Evolutionary conservation across 2,888 invertebrate species (phyloP).

Genomic region (Leptopterna dolabrata): DNA sequence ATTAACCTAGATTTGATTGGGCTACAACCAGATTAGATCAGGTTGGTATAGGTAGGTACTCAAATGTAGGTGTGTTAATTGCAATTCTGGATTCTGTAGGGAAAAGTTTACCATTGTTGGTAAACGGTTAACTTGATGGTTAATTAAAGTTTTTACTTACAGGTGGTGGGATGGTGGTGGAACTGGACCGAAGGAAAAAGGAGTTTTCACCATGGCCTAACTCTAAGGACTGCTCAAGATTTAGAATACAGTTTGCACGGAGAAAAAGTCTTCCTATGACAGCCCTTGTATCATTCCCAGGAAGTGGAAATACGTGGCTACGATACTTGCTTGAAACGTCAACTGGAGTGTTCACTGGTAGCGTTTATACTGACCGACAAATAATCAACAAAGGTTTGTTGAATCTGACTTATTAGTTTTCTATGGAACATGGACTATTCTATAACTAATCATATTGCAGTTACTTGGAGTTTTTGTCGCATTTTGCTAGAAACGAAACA

Average conservation of each 20-base stretch:
- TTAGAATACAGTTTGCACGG: constrained; percentile 41
- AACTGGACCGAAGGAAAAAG: constrained; percentile 39
- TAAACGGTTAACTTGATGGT: no score
- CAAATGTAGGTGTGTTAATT: no score
- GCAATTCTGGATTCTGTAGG: no score
- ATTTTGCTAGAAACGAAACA: no score
- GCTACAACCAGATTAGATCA: no score
- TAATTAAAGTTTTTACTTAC: not conserved
- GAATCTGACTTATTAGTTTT: not conserved
- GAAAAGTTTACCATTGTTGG: no score
- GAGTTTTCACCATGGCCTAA: constrained; percentile 51
- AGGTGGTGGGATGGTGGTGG: constrained; percentile 49
- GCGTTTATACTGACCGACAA: constrained; percentile 85
- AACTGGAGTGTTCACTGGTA: constrained; percentile 81
- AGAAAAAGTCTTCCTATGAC: constrained; percentile 67
- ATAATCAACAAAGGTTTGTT: constrained; percentile 75
- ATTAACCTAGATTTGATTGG: no score
- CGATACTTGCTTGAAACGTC: constrained; percentile 82
- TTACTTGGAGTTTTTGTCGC: no score
- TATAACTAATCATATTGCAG: no score
- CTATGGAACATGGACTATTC: no score
- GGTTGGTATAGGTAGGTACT: no score
- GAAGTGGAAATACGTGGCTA: constrained; percentile 88
- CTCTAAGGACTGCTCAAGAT: constrained; percentile 49
- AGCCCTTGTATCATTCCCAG: constrained; percentile 83